Evolutionary conservation across 1,140 invertebrate species (phyloP), one percentile per base, ranked within the genome.

Genomic region (Drosophila micromelanica): DNA sequence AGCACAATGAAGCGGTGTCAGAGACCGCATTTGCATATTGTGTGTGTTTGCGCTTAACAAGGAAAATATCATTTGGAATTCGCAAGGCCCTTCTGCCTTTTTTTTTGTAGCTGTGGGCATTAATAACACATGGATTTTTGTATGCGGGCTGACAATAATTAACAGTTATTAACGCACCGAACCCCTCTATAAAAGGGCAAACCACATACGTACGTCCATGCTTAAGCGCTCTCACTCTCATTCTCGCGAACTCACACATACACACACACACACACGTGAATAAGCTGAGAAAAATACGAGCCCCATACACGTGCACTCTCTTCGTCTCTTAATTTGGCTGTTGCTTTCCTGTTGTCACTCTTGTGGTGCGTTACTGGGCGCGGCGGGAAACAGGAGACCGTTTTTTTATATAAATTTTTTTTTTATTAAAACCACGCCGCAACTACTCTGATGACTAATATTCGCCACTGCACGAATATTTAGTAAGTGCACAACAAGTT

Each of bases 341-440:
- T 86, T 86, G 81, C 81, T 86, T 86, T 59, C 70, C 84, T 68
- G 78, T 42, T 23, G 42, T n/a, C 65, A 70, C 80, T 84, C 69
- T 81, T 69, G 37, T 55, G 46, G 51, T 56, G 70, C 62, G 45
- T 59, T 57, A 65, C 60, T 87, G 82, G 82, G 82, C 73, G 82
- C 78, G 82, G 82, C 80, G 80, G 80, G 80, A 82, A 78, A 67
- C 75, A 84, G 80, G 80, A 78, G 74, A 60, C 75, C 49, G 43
- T 49, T 54, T 56, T 73, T 46, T 62, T 51, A 2, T 13, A 8
- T 72, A 27, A 54, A 72, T 35, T 54, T 61, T 68, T 78, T 78
- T 67, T 85, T 86, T 78, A 78, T 87, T 85, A 86, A 86, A 76
- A 46, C 51, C 76, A 70, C 63, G 42, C 59, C 56, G 63, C 42